Evolutionary conservation across 2,113 vertebrate genomes (phyloP), one percentile per base, ranked within the genome.

Genomic region (Festucalex cinctus): DNA sequence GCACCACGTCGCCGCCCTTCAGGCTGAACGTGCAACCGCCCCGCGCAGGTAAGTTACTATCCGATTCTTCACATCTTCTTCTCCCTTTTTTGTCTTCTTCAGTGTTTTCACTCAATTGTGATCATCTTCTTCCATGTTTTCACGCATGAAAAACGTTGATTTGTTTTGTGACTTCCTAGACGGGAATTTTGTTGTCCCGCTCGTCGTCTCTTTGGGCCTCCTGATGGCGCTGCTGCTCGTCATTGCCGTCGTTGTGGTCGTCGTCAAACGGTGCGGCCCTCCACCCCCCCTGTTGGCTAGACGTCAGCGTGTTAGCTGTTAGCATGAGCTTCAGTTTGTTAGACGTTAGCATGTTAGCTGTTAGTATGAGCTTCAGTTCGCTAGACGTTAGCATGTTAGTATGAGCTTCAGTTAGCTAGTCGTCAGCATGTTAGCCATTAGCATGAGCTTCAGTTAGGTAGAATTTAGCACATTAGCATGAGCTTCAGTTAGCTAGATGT

Each of bases 21-120:
- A 51, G 17, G 1, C 46, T 86, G 56, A 19, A 37, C 0, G 70
- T 82, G 72, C 51, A 70, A 60, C 19, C 6, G 10, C 20, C 0
- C 9, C 49, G 1, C 8, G 2, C 17, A 10, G 14, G 57, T 48
- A 17, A 41, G 20, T 51, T 26, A 24, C 9, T 12, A 0, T 17
- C 3, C 5, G 13, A 2, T 36, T 10, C 10, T 17, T 49, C 19
- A 3, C 7, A 0, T n/a, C 32, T 16, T 12, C 24, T 4, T n/a
- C n/a, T n/a, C n/a, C n/a, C n/a, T n/a, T 4, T 36, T 48, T 9
- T 22, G 1, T 13, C 6, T 35, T 12, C 2, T 44, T 1, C 20
- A 20, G 3, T 22, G 20, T 22, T 46, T 44, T 46, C 1, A 16
- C 22, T 13, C 12, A 24, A 0, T 54, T 26, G 51, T 54, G 22